Base-by-base conservation (phyloP, 1,140 invertebrate species). In the Spodoptera litura region DNA sequence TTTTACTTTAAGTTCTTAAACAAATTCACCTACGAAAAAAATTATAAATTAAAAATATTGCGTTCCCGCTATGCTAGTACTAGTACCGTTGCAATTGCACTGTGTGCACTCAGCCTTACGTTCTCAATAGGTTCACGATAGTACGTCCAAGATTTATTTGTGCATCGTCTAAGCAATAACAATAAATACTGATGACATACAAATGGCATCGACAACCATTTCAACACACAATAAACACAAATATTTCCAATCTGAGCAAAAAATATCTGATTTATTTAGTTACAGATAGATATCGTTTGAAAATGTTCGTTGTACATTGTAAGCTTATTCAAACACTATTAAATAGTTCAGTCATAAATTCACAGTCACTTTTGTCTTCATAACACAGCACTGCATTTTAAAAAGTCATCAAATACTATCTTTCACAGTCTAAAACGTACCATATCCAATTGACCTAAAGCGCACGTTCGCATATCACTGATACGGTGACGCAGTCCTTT, bases 401-500 rank as follows among this genome's bases (percentile, higher is more conserved):
- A 59, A 73, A 59, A 15, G 56, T 59, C 55, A 61, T 51, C 66
- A 59, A 27, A 56, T 8, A 59, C 55, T 38, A 10, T 73, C 15
- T 9, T 11, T 73, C 10, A 49, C 71, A 59, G 9, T 59, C 55
- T 12, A 51, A 59, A 59, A 51, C 25, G 9, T 51, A 61, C 56
- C 58, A n/a, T 61, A 20, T 61, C 8, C 15, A 5, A 3, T 8
- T 0, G 8, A 13, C 15, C 25, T 62, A 75, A 52, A 27, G 73
- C 64, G 44, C 59, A 75, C 59, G 64, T 10, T 75, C 58, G 59
- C 59, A 75, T 75, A 75, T 75, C 73, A 75, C 73, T 1, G 73
- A 62, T 35, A 75, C 59, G 9, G 49, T 75, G 59, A 62, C 49
- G 38, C 15, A 53, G 49, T 74, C 58, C 12, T 73, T 88, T 83